Percentiles rank a stretch among this genome's conserved stretches.
Conservation (phyloP, 1,140 invertebrate species). For the Oncopodura yosiiana region DNA sequence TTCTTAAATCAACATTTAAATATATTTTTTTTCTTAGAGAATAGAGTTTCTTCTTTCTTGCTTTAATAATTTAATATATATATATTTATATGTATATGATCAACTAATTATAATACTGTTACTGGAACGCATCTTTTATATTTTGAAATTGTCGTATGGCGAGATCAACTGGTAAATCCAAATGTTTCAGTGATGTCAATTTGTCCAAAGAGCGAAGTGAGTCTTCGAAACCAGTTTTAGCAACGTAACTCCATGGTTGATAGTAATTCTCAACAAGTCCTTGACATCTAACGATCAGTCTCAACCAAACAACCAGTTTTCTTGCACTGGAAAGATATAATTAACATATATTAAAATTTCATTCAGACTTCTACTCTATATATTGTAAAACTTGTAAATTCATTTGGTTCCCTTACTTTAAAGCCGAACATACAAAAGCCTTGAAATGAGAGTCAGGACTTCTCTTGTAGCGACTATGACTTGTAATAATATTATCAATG, state of each 20-base stretch:
- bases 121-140: slow-evolving; percentile 89
- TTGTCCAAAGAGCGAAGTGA: slow-evolving; percentile 79
- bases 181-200: slow-evolving; percentile 72
- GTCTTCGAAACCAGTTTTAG: slow-evolving; percentile 94
- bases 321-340: slow-evolving; percentile 55
- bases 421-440: slow-evolving; percentile 88
- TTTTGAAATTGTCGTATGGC: slow-evolving; percentile 93
- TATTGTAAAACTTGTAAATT: neutral
- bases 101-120: slow-evolving; percentile 3
- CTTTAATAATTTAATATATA: neutral
- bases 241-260: slow-evolving; percentile 87
- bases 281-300: slow-evolving; percentile 81
- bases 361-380: neutral
- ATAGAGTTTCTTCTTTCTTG: too few relatives aligned
- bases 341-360: neutral
- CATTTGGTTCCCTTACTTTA: slow-evolving; percentile 65
- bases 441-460: slow-evolving; percentile 96
- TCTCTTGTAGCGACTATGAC: slow-evolving; percentile 83
- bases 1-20: too few relatives aligned
- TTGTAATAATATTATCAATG: slow-evolving; percentile 83
- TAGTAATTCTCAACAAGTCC: slow-evolving; percentile 83
- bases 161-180: slow-evolving; percentile 88
- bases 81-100: too few relatives aligned
- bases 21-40: too few relatives aligned
- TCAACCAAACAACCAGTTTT: slow-evolving; percentile 84